Base-by-base conservation (phyloP, 2,888 invertebrate genomes). In the Ochropacha duplaris region DNA sequence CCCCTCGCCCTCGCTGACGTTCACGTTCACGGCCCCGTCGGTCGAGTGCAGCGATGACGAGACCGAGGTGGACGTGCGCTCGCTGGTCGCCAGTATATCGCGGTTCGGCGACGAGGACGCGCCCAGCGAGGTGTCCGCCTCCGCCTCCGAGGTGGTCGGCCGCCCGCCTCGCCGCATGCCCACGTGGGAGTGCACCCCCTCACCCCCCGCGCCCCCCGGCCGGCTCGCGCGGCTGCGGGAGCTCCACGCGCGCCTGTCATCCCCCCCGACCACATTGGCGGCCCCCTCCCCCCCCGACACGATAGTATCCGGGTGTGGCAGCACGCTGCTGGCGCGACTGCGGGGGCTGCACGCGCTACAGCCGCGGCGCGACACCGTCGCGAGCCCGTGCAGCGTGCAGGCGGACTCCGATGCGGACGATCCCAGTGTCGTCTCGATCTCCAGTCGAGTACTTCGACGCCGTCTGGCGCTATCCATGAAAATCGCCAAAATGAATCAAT, bases 111-210 rank as follows among this genome's bases (percentile, higher is more conserved):
- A 34, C 54, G 49, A 36, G 50, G 50, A 31, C 58, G 56, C 59
- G 50, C 54, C 2, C 62, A 79, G 82, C 73, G 80, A 81, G 54
- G 71, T 75, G 51, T 86, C 84, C 5, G 78, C 70, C 5, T 88
- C 88, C 14, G 87, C 87, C 2, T 85, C 86, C 31, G 74, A 83
- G 68, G 71, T 81, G 60, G 69, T 62, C 54, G 81, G 71, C 31
- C 66, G 66, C 4, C 50, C 60, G 22, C 78, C 83, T 68, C 71
- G 79, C 5, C 77, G 81, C 59, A 61, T 86, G 62, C 56, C 57
- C 62, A 64, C 64, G 19, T 86, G 86, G 86, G 79, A 79, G 70
- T 67, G 16, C 9, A 8, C 6, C 19, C 22, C 69, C 64, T 70
- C 9, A 65, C 16, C 52, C 56, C 52, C 31, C 57, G 49, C 51